phyloP scores from a whole-genome alignment of 2,113 vertebrate species.

The Neolamprologus fasciatus region DNA sequence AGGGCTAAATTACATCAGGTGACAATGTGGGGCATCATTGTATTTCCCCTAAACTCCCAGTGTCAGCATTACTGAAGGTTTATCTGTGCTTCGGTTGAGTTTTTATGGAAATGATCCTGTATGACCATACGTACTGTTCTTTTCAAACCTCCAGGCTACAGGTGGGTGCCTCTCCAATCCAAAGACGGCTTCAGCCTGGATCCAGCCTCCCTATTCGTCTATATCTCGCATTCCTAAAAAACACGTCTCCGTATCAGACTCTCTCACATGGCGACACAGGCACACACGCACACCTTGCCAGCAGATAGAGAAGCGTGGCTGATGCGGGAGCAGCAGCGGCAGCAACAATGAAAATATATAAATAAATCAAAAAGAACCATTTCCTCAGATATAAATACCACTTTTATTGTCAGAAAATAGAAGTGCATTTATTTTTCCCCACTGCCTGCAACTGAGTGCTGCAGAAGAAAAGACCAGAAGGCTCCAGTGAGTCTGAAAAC shows the following conservation, averaged over 20 bases:
- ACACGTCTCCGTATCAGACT: background rate
- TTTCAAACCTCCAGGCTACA: slow-evolving; percentile 72
- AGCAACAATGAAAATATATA: slow-evolving; percentile 20
- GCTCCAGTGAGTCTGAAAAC: background rate
- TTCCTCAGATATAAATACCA: slow-evolving; percentile 47
- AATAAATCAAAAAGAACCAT: slow-evolving; percentile 21
- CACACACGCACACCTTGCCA: background rate
- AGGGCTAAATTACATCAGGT: slow-evolving; percentile 31
- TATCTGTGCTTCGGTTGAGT: background rate
- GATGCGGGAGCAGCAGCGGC: background rate
- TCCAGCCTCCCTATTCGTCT: slow-evolving; percentile 78
- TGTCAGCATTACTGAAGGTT: slow-evolving; percentile 44
- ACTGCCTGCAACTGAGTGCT: background rate
- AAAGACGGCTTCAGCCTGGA: slow-evolving; percentile 67
- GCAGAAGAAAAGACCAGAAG: slow-evolving; percentile 14
- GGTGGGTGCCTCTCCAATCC: slow-evolving; percentile 74
- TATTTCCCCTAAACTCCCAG: slow-evolving; percentile 1
- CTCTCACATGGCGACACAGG: background rate
- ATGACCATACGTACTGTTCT: background rate
- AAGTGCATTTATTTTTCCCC: background rate
- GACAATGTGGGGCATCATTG: slow-evolving; percentile 16
- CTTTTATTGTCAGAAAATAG: slow-evolving; percentile 49
- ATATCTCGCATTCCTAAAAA: slow-evolving; percentile 56
- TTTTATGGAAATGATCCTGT: background rate
- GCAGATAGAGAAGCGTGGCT: background rate